These are phyloP conservation scores for Nannobrachium achirus DNA, from an alignment of 2,113 vertebrate species.

Conservation along the genomic window DNA sequence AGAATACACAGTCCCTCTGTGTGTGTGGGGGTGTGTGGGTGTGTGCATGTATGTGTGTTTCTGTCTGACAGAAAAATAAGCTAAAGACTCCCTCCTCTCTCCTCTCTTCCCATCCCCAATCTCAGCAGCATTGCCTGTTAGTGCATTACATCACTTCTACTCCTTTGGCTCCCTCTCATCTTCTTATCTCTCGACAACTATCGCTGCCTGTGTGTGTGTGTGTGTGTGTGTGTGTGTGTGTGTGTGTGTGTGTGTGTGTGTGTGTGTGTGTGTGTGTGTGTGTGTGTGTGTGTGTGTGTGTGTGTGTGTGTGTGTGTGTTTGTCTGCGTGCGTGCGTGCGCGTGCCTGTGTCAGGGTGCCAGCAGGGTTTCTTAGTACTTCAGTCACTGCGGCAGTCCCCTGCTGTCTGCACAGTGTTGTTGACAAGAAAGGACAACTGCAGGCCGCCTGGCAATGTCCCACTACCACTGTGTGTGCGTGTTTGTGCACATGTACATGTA, in stretches of 20 bases:
- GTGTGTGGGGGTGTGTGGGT: slow-evolving; percentile 7
- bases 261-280: slow-evolving; percentile 18
- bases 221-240: neutral
- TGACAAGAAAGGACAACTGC: slow-evolving; percentile 72
- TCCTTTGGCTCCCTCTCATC: no score
- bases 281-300: slow-evolving; percentile 30
- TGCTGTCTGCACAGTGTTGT: slow-evolving; percentile 68
- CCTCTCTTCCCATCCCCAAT: no score
- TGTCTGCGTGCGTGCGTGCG: no score
- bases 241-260: neutral
- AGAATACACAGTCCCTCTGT: slow-evolving; percentile 25
- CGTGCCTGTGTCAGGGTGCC: slow-evolving; percentile 48
- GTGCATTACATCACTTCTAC: no score
- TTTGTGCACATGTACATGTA: slow-evolving; percentile 18
- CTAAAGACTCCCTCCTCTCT: no score
- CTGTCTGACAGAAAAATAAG: no score
- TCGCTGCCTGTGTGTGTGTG: neutral
- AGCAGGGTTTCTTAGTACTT: slow-evolving; percentile 67
- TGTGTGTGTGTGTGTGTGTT: slow-evolving; percentile 6
- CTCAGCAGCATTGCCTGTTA: no score
- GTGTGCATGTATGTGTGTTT: neutral
- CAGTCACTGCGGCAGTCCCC: slow-evolving; percentile 69
- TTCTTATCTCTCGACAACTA: no score
- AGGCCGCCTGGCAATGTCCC: slow-evolving; percentile 60
- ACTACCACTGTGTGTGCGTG: slow-evolving; percentile 29